Percentiles rank a stretch among this genome's conserved stretches.
Conservation (phyloP, 2,797 vertebrate species). For the Melanotaenia nigrans region DNA sequence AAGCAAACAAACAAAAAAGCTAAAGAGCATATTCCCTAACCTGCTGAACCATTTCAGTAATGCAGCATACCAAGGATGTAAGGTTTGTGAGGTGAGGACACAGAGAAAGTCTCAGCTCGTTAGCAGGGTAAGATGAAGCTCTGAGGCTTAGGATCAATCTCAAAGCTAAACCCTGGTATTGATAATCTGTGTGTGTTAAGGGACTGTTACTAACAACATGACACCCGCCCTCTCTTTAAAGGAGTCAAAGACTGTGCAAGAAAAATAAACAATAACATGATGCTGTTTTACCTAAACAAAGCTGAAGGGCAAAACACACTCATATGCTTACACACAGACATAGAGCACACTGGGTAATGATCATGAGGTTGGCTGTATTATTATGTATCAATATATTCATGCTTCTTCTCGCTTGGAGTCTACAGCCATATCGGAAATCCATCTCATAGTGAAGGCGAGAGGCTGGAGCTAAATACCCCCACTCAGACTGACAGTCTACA, state of each 20-base stretch:
- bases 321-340: slow-evolving; percentile 39
- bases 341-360: slow-evolving; percentile 59
- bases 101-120: slow-evolving; percentile 53
- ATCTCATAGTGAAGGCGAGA: slow-evolving; percentile 54
- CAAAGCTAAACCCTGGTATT: slow-evolving; percentile 58
- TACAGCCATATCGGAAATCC: slow-evolving; percentile 66
- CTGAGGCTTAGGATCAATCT: slow-evolving; percentile 55
- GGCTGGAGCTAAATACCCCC: slow-evolving; percentile 46
- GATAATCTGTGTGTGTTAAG: slow-evolving; percentile 60
- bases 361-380: slow-evolving; percentile 57
- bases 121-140: slow-evolving; percentile 55
- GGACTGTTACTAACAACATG: slow-evolving; percentile 53
- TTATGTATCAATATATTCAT: slow-evolving; percentile 74
- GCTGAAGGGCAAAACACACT: slow-evolving; percentile 32
- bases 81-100: slow-evolving; percentile 25
- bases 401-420: slow-evolving; percentile 65
- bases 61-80: slow-evolving; percentile 8
- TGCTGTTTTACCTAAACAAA: slow-evolving; percentile 39
- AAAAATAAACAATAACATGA: slow-evolving; percentile 45
- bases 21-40: slow-evolving; percentile 14
- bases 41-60: slow-evolving; percentile 17
- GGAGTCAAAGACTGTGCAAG: slow-evolving; percentile 28
- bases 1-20: neutral
- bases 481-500: slow-evolving; percentile 58
- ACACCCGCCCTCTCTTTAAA: slow-evolving; percentile 13